Conservation (phyloP, 1,140 invertebrate species). For the Schlechtendalia chinensis region DNA sequence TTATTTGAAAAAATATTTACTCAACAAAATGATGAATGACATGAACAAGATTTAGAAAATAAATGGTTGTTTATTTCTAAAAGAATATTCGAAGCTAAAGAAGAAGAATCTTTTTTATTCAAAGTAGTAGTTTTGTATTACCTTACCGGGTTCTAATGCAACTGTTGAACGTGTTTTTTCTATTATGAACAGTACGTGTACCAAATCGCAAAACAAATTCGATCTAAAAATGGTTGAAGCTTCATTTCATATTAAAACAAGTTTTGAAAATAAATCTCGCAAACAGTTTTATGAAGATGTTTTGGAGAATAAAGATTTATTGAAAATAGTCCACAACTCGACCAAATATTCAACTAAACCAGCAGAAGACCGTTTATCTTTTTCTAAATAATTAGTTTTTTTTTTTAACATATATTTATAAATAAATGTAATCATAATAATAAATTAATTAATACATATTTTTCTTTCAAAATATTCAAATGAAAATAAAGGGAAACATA, state of each 20-base stretch:
- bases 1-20: not conserved
- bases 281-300: conserved; percentile 1
- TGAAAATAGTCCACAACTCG: not conserved
- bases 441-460: not conserved
- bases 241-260: conserved; percentile 12
- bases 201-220: not conserved
- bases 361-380: not conserved
- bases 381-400: not conserved
- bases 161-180: not conserved
- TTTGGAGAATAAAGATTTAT: not conserved
- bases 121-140: conserved; percentile 22
- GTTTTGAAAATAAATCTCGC: not conserved
- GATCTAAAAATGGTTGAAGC: not conserved
- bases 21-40: not conserved
- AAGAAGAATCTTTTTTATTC: conserved; percentile 3
- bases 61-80: not conserved
- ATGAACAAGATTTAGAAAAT: not conserved
- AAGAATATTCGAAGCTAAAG: not conserved
- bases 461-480: not conserved
- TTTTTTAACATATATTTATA: not conserved
- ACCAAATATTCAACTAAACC: not conserved
- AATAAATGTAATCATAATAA: not conserved
- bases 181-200: not conserved
- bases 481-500: not conserved
- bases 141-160: conserved; percentile 8